phyloP scores from a whole-genome alignment of 1,140 invertebrate species.

The Papilio aristodemus region DNA sequence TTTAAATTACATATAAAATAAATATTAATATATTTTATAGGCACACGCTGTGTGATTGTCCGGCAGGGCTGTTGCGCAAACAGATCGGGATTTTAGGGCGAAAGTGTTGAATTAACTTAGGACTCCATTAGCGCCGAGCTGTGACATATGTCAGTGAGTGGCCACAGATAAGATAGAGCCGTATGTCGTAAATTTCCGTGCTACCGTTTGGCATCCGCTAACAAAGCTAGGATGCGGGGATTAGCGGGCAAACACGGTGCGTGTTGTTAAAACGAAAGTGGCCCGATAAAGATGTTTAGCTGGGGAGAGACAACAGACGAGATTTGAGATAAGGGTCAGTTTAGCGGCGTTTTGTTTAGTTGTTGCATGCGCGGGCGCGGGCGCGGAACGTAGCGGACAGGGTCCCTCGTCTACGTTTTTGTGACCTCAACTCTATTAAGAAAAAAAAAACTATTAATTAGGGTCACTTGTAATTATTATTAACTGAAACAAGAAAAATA shows the following conservation, averaged over 20 bases:
- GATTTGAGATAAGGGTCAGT: constrained; percentile 56
- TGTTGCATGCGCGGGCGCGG: constrained; percentile 36
- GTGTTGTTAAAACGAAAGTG: constrained; percentile 61
- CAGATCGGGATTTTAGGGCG: constrained; percentile 58
- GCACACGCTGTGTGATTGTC: constrained; percentile 56
- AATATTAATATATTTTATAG: constrained; percentile 40
- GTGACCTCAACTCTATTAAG: neutral
- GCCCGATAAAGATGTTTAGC: constrained; percentile 64
- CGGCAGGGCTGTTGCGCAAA: constrained; percentile 41
- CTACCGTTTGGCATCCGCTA: constrained; percentile 71
- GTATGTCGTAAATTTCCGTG: constrained; percentile 72
- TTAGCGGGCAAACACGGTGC: constrained; percentile 67
- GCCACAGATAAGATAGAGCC: constrained; percentile 76
- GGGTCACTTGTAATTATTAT: neutral
- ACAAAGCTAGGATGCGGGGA: constrained; percentile 63
- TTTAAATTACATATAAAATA: constrained; percentile 37
- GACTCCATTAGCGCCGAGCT: constrained; percentile 65
- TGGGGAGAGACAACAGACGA: constrained; percentile 55
- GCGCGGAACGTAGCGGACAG: constrained; percentile 37
- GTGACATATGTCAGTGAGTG: constrained; percentile 74
- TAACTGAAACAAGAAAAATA: neutral
- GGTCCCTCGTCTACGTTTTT: constrained; percentile 30
- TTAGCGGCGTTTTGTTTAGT: constrained; percentile 39
- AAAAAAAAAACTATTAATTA: neutral
- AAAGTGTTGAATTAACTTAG: constrained; percentile 67